phyloP scores from a whole-genome alignment of 2,797 vertebrate species.

The Sebastes vulpes region DNA sequence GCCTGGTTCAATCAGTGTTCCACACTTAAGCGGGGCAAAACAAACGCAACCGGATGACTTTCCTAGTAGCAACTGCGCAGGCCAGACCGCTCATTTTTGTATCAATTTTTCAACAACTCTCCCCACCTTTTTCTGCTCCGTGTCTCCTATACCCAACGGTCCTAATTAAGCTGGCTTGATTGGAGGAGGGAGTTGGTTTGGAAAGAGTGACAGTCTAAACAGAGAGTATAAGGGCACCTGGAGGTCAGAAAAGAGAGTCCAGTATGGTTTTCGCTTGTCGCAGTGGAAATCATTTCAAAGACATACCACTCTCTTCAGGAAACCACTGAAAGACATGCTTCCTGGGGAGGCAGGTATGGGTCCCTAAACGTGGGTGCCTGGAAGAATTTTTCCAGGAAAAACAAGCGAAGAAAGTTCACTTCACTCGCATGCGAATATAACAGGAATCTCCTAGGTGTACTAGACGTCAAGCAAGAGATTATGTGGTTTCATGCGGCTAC shows the following conservation, averaged over 20 bases:
- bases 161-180: constrained; percentile 78
- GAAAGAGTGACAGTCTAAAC: constrained; percentile 66
- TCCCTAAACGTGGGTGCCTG: constrained; percentile 36
- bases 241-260: constrained; percentile 55
- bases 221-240: constrained; percentile 62
- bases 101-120: constrained; percentile 64
- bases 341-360: constrained; percentile 56
- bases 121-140: constrained; percentile 51
- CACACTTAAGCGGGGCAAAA: constrained; percentile 72
- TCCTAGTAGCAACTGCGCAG: constrained; percentile 51
- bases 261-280: constrained; percentile 60
- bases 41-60: constrained; percentile 61
- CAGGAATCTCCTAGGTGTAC: constrained; percentile 25
- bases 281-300: constrained; percentile 67
- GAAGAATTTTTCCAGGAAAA: constrained; percentile 58
- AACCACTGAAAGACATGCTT: constrained; percentile 58
- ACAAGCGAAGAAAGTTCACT: constrained; percentile 28
- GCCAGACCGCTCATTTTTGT: constrained; percentile 61
- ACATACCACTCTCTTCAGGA: constrained; percentile 58
- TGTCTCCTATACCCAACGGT: constrained; percentile 51
- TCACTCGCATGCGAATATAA: constrained; percentile 27
- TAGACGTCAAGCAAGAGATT: constrained; percentile 20
- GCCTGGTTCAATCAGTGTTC: constrained; percentile 78
- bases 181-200: constrained; percentile 61
- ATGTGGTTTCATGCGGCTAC: constrained; percentile 32